These are phyloP conservation scores for Julus scandinavius DNA, from an alignment of 2,888 invertebrate species.

Conservation along the genomic window DNA sequence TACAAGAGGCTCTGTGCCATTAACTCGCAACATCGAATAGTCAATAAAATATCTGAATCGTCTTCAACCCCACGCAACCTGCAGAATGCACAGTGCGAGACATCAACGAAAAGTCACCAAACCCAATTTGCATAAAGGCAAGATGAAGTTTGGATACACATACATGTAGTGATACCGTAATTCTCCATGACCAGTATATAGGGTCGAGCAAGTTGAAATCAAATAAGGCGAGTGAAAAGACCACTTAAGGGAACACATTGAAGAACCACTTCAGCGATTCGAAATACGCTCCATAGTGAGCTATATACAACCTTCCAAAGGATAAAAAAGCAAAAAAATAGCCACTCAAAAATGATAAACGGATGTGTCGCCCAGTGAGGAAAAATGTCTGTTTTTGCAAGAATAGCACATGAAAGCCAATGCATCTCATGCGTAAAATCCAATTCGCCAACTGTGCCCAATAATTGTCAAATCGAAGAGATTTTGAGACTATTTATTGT, in stretches of 20 bases:
- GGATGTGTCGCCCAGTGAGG: not conserved
- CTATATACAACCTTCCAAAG: not conserved
- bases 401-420: not conserved
- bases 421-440: not conserved
- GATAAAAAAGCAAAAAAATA: not conserved
- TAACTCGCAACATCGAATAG: not conserved
- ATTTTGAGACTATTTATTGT: not conserved
- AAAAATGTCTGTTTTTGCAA: not conserved
- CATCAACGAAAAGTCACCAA: not conserved
- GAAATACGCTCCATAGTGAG: not conserved
- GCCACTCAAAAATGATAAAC: constrained; percentile 17
- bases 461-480: not conserved
- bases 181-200: not conserved
- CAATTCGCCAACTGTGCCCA: constrained; percentile 17
- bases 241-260: constrained; percentile 18
- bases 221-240: constrained; percentile 17
- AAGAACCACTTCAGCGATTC: constrained; percentile 27
- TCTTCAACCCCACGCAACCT: not conserved
- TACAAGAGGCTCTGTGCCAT: not conserved
- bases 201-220: not conserved
- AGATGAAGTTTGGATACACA: not conserved
- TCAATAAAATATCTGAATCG: not conserved
- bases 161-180: not conserved
- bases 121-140: constrained; percentile 30
- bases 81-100: not conserved